Base-by-base conservation (phyloP, 2,797 vertebrate species). In the Enteromius mattozi region DNA sequence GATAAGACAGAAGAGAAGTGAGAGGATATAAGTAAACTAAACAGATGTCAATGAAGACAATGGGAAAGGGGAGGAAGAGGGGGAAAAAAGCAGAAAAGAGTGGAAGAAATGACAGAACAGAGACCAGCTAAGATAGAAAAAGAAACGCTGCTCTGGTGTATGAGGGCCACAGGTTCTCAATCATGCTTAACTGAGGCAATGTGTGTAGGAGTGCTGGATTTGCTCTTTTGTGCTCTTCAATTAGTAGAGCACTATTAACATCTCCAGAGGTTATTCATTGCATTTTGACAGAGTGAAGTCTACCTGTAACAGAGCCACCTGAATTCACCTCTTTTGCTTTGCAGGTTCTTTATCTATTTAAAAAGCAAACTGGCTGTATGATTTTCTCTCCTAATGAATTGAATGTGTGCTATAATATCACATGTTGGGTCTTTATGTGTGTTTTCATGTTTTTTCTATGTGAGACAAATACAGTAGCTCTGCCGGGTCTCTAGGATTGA, bases 191-290 rank as follows among this genome's bases (percentile, higher is more conserved):
- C 93, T 93, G 92, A 86, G 92, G 93, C 92, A 93, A 92, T 91
- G 92, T 93, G 92, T 93, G 92, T 90, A 88, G 92, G 92, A 94
- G 94, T 95, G 94, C 95, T 93, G 92, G 95, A 95, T 94, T 93
- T 87, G 69, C 74, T 86, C 81, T 79, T 54, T 72, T 33, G 47
- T 87, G 86, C 84, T 71, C 84, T 87, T 82, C 78, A 95, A 96
- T 96, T 95, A 96, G 94, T 81, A 93, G 90, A 90, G 94, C 90
- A 90, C 94, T 93, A 95, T 94, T 95, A 88, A 94, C 94, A 95
- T 95, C 90, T 93, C 93, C 93, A 94, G 91, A 92, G 90, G 94
- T 93, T 93, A 95, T 96, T 94, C 93, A 95, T 95, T 94, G 96
- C 92, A 51, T 91, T 91, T 95, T 96, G 95, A 93, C 95, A 94